Base-by-base conservation (phyloP, 2,113 vertebrate genomes). In the Grammomys surdaster region DNA sequence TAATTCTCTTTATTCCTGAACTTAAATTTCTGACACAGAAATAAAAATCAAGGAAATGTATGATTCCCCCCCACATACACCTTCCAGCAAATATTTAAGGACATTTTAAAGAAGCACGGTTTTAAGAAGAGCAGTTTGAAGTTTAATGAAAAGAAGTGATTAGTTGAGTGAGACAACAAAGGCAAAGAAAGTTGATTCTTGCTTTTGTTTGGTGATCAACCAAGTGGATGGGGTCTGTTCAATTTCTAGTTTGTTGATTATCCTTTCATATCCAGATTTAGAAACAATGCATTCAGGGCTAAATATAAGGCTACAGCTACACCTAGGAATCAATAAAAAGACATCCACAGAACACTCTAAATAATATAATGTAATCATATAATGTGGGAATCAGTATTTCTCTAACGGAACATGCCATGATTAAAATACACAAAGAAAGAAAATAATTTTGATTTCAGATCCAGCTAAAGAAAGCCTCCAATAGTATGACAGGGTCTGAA, bases 121-220 rank as follows among this genome's bases (percentile, higher is more conserved):
- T 96, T 94, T 88, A 96, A 92, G 93, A 96, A 93, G 86, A 92
- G 2, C 48, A 65, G 81, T 97, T 96, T 92, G 88, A 96, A 97
- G 60, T 82, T 96, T 88, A 93, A 92, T 84, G 73, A 97, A 90
- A 73, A 92, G 81, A 72, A 85, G 51, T 94, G 93, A 97, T 96
- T 95, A 95, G 85, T 90, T 93, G 90, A 93, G 33, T 69, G 54
- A 90, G 70, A 85, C 31, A 87, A 96, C 43, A 95, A 95, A 91
- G 84, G 84, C 65, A 92, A 96, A 76, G 81, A 95, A 96, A 95
- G 80, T 75, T 67, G 67, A 36, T 88, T 95, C 43, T 89, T 94
- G 20, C 31, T 89, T 96, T 97, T 96, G 48, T 96, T 87, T 70
- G 77, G 88, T 80, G 92, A 91, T 95, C 92, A 94, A 78, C 86